Evolutionary conservation across 2,113 vertebrate species (phyloP).

Genomic region (Elaphurus davidianus): DNA sequence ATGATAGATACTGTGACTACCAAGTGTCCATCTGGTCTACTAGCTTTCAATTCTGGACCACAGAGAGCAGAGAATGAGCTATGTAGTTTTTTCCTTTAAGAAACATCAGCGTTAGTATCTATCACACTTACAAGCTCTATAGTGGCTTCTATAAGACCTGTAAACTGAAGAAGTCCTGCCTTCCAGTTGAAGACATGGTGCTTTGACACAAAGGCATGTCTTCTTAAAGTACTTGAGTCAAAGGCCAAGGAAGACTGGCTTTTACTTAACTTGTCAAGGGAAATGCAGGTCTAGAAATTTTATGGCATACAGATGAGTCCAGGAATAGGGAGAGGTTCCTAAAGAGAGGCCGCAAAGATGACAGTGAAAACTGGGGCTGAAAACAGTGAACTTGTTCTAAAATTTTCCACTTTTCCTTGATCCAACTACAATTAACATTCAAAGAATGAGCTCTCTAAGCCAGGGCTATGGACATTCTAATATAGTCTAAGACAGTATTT

Average conservation of each 20-base stretch:
- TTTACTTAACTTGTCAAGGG: not conserved
- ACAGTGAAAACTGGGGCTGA: not conserved
- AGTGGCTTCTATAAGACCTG: not conserved
- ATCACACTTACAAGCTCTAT: not conserved
- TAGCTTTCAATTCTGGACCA: not conserved
- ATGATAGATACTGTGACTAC: not conserved
- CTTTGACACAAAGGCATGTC: not conserved
- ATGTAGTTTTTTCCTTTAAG: not conserved
- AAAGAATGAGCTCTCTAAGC: not conserved
- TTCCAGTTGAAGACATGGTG: not conserved
- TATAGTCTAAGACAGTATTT: not conserved
- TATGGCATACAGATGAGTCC: not conserved
- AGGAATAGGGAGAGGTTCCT: not conserved
- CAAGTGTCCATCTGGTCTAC: not conserved
- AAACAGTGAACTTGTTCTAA: not conserved
- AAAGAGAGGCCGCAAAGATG: too few relatives aligned
- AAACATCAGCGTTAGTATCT: not conserved
- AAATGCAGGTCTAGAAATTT: not conserved
- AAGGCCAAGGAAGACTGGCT: not conserved
- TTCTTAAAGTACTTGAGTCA: not conserved
- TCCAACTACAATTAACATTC: not conserved
- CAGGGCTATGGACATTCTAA: not conserved
- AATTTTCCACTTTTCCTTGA: not conserved
- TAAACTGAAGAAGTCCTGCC: not conserved
- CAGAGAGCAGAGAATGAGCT: not conserved